phyloP scores from a whole-genome alignment of 2,113 vertebrate species.

The Echinops telfairi region DNA sequence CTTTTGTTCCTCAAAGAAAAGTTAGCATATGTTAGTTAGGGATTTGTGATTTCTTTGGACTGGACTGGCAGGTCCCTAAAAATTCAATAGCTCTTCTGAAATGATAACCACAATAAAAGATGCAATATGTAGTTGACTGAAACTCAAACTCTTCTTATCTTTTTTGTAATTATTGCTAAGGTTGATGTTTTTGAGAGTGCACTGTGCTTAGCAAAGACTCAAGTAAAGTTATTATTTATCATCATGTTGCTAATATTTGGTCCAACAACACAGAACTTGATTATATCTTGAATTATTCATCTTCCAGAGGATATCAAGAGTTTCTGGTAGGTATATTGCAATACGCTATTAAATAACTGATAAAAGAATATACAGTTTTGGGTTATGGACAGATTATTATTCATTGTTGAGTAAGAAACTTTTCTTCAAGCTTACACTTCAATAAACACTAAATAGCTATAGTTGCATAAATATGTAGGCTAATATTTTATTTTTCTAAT shows the following conservation, averaged over 20 bases:
- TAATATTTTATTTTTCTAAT: conserved; percentile 30
- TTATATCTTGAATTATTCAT: neutral
- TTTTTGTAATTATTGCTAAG: neutral
- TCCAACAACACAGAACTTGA: neutral
- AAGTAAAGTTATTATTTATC: conserved; percentile 25
- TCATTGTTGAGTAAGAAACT: neutral
- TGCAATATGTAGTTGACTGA: neutral
- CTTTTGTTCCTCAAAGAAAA: conserved; percentile 90
- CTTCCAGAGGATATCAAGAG: neutral
- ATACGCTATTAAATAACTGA: neutral
- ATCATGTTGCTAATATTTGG: conserved; percentile 19
- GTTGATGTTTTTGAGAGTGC: neutral
- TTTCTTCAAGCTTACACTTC: neutral
- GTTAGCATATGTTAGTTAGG: conserved; percentile 90
- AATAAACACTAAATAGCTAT: conserved; percentile 8
- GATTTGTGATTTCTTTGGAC: conserved; percentile 88
- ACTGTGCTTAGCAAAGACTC: neutral
- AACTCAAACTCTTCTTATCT: neutral
- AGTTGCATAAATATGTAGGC: neutral
- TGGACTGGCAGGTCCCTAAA: conserved; percentile 75
- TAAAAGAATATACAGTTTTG: conserved; percentile 17
- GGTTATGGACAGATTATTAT: neutral
- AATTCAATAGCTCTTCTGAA: conserved; percentile 71
- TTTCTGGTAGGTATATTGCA: neutral
- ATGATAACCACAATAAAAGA: conserved; percentile 52